Base-by-base conservation (phyloP, 2,797 vertebrate genomes). In the Cirrhinus molitorella region DNA sequence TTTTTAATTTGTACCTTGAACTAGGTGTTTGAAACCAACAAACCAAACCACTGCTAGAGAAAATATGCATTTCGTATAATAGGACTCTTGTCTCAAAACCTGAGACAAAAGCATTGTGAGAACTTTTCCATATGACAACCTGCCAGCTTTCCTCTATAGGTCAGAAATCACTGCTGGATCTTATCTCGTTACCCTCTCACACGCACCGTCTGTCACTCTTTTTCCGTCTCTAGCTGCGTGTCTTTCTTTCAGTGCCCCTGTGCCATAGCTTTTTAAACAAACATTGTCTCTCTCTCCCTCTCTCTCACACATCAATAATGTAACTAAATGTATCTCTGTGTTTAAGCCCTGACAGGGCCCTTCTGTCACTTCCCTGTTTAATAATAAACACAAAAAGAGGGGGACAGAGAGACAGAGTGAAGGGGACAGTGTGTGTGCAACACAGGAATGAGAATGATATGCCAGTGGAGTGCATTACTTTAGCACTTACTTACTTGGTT, bases 341-440 rank as follows among this genome's bases (percentile, higher is more conserved):
- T 93, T 93, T 91, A 92, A 93, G 87, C 85, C 89, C 80, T 85
- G 85, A 91, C 91, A 90, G 90, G 88, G 85, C 67, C 86, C 86
- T 86, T 79, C 90, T 92, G 94, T 95, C 94, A 94, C 93, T 94
- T 92, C 92, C 89, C 80, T 72, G 90, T 94, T 95, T 88, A 95
- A 96, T 95, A 96, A 96, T 95, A 94, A 90, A 95, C 92, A 92
- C 82, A 88, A 83, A 80, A 72, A 88, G 79, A 85, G 80, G 84
- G 85, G 66, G 70, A 86, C 73, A 83, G 80, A 77, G 67, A 57
- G 79, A 85, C 23, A 71, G 89, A 90, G 89, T 89, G 88, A 88
- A 67, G 90, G 85, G 86, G 65, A 82, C 70, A 85, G 87, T 88
- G 90, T 81, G 83, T 87, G 83, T 79, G 89, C 74, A 70, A 80